Evolutionary conservation across 2,797 vertebrate species (phyloP), one percentile per base, ranked within the genome.

Genomic region (Epinephelus malabaricus): DNA sequence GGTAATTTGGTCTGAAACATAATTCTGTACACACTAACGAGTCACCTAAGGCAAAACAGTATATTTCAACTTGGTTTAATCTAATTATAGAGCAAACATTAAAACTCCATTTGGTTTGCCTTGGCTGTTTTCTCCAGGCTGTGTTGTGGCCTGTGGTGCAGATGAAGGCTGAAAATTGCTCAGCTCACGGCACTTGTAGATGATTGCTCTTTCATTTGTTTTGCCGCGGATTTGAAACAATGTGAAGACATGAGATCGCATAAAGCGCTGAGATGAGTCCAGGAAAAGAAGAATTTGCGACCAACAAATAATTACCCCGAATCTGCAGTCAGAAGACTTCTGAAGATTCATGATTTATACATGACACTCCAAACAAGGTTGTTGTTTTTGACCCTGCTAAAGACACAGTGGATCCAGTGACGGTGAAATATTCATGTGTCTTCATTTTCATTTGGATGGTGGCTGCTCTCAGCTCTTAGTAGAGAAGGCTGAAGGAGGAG

Each of bases 1-100:
- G 70, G 75, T 90, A 90, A 92, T 92, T 93, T 92, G 76, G 61
- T 91, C 53, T 85, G 86, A 92, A 93, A 93, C 89, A 89, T 92
- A 88, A 93, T 91, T 93, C 82, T 73, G 79, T 82, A 89, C 90
- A 91, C 88, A 94, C 92, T 92, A 94, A 91, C 79, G 67, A 85
- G 91, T 87, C 85, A 94, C 94, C 92, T 87, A 74, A 81, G 91
- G 94, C 92, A 86, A 92, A 92, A 83, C 78, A 76, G 69, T 78
- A 83, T 62, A 72, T 76, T 93, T 89, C 83, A 84, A 69, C 84
- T 82, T 86, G 86, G 81, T 92, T 92, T 90, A 92, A 92, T 90
- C 92, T 92, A 94, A 95, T 93, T 93, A 92, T 84, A 79, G 81
- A 77, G 73, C 84, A 91, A 93, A 92, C 91, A 94, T 93, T 94